A percentile compares a stretch with the other conserved stretches of the same genome.
Evolutionary conservation across 2,113 vertebrate genomes (phyloP).

Genomic region (Larimichthys polyactis): DNA sequence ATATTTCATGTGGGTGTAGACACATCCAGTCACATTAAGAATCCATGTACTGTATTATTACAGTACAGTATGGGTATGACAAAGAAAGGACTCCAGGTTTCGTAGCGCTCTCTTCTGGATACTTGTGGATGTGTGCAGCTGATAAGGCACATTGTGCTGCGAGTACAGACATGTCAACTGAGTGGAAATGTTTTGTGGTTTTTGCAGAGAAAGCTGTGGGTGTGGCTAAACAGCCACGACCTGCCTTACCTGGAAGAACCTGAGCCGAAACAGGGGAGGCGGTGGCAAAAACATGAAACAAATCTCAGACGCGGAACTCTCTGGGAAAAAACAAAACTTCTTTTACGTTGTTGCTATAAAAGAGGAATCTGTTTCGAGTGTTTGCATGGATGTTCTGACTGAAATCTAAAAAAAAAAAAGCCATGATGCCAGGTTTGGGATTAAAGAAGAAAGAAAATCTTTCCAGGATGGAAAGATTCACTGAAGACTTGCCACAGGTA

Average conservation of each 20-base stretch:
- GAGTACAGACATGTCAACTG: slow-evolving; percentile 28
- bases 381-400: slow-evolving; percentile 5
- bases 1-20: no score
- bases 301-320: slow-evolving; percentile 22
- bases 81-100: neutral
- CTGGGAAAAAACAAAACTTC: neutral
- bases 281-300: neutral
- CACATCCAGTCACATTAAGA: no score
- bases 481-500: slow-evolving; percentile 69
- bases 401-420: neutral
- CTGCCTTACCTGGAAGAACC: slow-evolving; percentile 32
- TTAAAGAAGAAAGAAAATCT: slow-evolving; percentile 61
- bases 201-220: slow-evolving; percentile 20
- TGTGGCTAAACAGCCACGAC: slow-evolving; percentile 18
- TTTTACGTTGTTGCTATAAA: neutral
- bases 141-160: slow-evolving; percentile 4
- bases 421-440: slow-evolving; percentile 59
- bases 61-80: neutral
- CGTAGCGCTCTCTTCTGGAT: slow-evolving; percentile 10
- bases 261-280: slow-evolving; percentile 13
- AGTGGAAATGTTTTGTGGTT: neutral
- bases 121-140: neutral
- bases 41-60: neutral
- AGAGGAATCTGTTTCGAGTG: neutral
- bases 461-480: slow-evolving; percentile 41